Conservation (phyloP, 2,113 vertebrate species). For the Rhinolophus ferrumequinum region DNA sequence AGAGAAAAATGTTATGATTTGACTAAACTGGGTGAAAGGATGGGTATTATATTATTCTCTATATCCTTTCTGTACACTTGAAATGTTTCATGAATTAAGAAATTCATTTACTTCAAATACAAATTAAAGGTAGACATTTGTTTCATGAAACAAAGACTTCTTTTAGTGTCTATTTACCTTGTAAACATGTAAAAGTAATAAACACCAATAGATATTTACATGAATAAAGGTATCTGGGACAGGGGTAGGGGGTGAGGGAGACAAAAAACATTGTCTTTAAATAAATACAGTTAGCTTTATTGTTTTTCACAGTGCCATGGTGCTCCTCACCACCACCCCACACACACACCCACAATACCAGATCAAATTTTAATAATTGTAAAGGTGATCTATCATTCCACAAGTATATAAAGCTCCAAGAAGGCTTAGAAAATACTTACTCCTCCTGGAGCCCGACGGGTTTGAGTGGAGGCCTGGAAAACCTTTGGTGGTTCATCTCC, state of each 20-base stretch:
- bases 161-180: not conserved
- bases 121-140: constrained; percentile 35
- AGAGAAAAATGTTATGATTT: constrained; percentile 44
- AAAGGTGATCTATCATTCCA: not conserved
- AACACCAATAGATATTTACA: not conserved
- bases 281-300: not conserved
- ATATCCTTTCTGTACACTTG: not conserved
- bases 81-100: constrained; percentile 30
- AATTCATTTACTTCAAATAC: not conserved
- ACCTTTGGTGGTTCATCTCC: constrained; percentile 94
- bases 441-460: constrained; percentile 92
- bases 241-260: not conserved
- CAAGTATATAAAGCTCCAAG: not conserved
- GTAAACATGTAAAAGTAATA: not conserved
- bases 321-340: not conserved
- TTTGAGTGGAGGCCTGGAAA: constrained; percentile 93
- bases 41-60: constrained; percentile 1
- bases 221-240: not conserved
- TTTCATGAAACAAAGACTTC: constrained; percentile 44
- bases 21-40: not conserved
- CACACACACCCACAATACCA: not conserved
- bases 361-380: not conserved
- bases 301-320: not conserved
- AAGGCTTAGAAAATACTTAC: constrained; percentile 85
- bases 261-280: not conserved